Evolutionary conservation across 2,113 vertebrate genomes (phyloP).

Genomic region (Podarcis muralis): DNA sequence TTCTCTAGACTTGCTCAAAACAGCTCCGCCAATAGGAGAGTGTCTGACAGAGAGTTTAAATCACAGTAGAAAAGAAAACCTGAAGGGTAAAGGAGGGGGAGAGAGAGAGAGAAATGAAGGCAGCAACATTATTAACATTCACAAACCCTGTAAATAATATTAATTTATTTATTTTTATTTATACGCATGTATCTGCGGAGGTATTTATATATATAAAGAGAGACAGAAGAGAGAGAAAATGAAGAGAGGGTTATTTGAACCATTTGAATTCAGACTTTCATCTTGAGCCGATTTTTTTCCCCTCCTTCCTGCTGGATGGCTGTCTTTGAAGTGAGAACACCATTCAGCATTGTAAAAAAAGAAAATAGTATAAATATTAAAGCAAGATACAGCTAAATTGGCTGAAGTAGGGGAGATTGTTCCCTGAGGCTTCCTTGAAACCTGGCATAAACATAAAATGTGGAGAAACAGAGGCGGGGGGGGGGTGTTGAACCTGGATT

Average conservation of each 20-base stretch:
- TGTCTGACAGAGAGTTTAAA: not conserved
- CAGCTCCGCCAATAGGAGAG: constrained; percentile 18
- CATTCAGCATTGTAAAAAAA: constrained; percentile 34
- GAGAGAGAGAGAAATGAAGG: not conserved
- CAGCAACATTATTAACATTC: constrained; percentile 33
- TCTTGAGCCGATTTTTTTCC: not conserved
- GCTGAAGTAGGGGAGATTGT: constrained; percentile 24
- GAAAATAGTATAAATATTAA: constrained; percentile 41
- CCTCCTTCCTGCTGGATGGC: not conserved
- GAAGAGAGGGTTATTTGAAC: not conserved
- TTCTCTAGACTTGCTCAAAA: constrained; percentile 28
- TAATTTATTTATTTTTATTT: not conserved
- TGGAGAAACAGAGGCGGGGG: not conserved
- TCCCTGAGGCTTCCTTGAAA: constrained; percentile 27
- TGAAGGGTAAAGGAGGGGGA: not conserved
- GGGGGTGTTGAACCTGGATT: not conserved
- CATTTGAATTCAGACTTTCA: constrained; percentile 34
- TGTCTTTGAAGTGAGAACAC: constrained; percentile 42
- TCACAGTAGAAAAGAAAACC: not conserved
- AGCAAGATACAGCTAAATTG: constrained; percentile 32
- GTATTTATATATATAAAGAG: too few relatives aligned
- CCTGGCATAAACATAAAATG: constrained; percentile 8
- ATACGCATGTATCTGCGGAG: too few relatives aligned
- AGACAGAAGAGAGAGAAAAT: too few relatives aligned
- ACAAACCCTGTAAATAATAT: constrained; percentile 21